Conservation (phyloP, 2,797 vertebrate species). For the Clamator glandarius region DNA sequence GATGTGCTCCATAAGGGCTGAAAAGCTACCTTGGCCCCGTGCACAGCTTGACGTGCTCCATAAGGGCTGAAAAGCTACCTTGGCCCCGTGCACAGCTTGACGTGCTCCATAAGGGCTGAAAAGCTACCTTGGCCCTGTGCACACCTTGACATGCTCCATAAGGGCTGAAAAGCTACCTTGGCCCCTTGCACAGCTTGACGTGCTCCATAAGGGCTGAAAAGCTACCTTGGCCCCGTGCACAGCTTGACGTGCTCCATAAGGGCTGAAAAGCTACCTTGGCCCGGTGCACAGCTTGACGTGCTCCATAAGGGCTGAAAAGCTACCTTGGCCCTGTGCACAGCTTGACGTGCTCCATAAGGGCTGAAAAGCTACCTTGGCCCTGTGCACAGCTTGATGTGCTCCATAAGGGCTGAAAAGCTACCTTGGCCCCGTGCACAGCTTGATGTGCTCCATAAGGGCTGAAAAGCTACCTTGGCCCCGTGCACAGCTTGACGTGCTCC, state of each 20-base stretch:
- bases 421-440: neutral
- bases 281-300: accelerated
- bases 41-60: neutral
- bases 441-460: neutral
- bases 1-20: neutral
- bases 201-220: neutral
- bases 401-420: neutral
- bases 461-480: neutral
- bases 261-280: neutral
- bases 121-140: neutral
- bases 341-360: neutral
- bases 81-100: accelerated
- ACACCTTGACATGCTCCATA: neutral
- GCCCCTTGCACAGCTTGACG: accelerated
- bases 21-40: neutral
- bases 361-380: neutral
- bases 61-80: neutral
- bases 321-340: neutral
- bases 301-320: neutral
- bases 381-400: accelerated
- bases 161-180: neutral
- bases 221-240: neutral
- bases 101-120: neutral
- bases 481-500: neutral
- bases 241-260: neutral